A percentile compares a stretch with the other conserved stretches of the same genome.
Conservation (phyloP, 2,888 invertebrate genomes). For the Agrotis puta region DNA sequence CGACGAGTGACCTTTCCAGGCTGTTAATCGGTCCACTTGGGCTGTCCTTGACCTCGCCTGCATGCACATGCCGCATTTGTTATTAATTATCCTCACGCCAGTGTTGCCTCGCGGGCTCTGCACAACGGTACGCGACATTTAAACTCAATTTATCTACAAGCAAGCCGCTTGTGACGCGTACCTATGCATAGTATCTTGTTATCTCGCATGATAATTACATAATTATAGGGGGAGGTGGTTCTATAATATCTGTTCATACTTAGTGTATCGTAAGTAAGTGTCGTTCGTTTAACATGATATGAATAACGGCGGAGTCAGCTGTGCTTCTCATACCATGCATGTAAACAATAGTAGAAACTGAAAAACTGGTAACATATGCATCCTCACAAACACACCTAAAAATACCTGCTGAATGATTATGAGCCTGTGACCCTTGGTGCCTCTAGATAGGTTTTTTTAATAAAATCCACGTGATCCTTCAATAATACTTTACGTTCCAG, state of each 20-base stretch:
- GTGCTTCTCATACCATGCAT: background rate
- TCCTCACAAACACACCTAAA: background rate
- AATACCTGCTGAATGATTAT: background rate
- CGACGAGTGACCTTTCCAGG: slow-evolving; percentile 68
- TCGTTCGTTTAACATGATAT: background rate
- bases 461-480: too few relatives aligned
- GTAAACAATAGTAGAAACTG: background rate
- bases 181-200: slow-evolving; percentile 3
- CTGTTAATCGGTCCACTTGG: slow-evolving; percentile 60
- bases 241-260: background rate
- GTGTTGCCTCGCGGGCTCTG: slow-evolving; percentile 18
- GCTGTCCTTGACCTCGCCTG: slow-evolving; percentile 69
- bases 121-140: slow-evolving; percentile 24
- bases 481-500: too few relatives aligned
- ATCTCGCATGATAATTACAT: slow-evolving; percentile 28
- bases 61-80: slow-evolving; percentile 58
- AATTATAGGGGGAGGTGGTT: slow-evolving; percentile 28
- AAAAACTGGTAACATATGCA: background rate
- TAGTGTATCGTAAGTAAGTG: background rate
- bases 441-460: too few relatives aligned
- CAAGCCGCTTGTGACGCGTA: background rate
- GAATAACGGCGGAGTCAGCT: background rate
- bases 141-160: slow-evolving; percentile 17
- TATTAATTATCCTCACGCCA: slow-evolving; percentile 43
- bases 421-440: too few relatives aligned